phyloP scores from a whole-genome alignment of 1,140 invertebrate genomes.

The Drosophila auraria region DNA sequence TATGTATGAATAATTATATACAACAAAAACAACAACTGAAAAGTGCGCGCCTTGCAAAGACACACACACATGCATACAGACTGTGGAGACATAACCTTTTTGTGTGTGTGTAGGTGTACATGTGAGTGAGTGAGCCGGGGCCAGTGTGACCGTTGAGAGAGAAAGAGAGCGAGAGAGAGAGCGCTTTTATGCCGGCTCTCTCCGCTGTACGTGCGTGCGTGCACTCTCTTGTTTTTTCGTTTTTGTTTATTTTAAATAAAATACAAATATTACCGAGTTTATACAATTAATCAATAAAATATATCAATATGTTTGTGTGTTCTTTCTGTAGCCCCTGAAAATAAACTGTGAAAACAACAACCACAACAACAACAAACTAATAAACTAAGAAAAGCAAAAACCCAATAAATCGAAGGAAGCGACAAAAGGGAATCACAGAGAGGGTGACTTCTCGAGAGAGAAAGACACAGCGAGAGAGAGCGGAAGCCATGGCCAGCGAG shows the following conservation, averaged over 20 bases:
- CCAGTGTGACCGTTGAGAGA: slow-evolving; percentile 64
- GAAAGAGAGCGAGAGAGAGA: slow-evolving; percentile 3
- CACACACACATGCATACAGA: slow-evolving; percentile 5
- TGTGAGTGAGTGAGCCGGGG: slow-evolving; percentile 20
- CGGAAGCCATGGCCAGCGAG: slow-evolving; percentile 44
- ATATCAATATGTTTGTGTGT: slow-evolving; percentile 6
- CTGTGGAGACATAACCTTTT: slow-evolving; percentile 36
- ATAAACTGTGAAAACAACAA: slow-evolving; percentile 5
- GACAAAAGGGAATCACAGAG: background rate
- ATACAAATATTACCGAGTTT: background rate
- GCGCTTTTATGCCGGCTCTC: slow-evolving; percentile 19
- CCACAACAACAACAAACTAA: slow-evolving; percentile 6
- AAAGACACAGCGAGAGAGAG: slow-evolving; percentile 3
- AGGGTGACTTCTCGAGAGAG: slow-evolving; percentile 11
- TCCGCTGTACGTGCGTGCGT: slow-evolving; percentile 11
- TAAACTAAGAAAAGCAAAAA: background rate
- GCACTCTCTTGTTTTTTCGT: slow-evolving; percentile 2
- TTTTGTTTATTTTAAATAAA: slow-evolving; percentile 3
- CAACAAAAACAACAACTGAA: slow-evolving; percentile 36
- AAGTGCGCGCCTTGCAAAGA: slow-evolving; percentile 33
- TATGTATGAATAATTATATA: slow-evolving; percentile 19
- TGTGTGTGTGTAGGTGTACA: slow-evolving; percentile 12
- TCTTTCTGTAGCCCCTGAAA: slow-evolving; percentile 12
- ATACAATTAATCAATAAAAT: slow-evolving; percentile 4
- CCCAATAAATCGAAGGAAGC: background rate